These are phyloP conservation scores for Styela plicata DNA, from an alignment of 23 tunicate genomes.

Conservation along the genomic window DNA sequence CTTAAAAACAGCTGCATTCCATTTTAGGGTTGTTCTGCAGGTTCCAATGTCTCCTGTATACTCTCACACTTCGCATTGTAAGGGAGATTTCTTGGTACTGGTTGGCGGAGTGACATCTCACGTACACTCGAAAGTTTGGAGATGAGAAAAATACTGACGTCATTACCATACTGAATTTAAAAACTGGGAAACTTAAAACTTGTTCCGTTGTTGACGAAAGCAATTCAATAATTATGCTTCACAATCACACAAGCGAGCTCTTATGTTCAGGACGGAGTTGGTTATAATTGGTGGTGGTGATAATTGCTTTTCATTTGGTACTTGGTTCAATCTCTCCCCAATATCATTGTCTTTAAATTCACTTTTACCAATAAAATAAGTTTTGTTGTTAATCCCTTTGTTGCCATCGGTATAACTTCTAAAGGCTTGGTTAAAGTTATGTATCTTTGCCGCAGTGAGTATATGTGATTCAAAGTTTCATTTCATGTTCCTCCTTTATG, in stretches of 20 bases:
- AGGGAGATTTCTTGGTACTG: slow-evolving; percentile 24
- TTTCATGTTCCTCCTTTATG: too few species aligned
- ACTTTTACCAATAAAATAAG: too few species aligned
- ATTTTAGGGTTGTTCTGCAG: neutral
- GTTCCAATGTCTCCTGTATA: slow-evolving; percentile 39
- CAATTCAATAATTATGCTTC: slow-evolving; percentile 29
- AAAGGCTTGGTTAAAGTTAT: too few species aligned
- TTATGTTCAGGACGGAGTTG: neutral
- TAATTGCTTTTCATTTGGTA: slow-evolving; percentile 93
- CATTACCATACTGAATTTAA: slow-evolving; percentile 40
- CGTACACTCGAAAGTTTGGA: neutral
- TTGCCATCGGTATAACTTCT: too few species aligned
- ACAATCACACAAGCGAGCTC: slow-evolving; percentile 43
- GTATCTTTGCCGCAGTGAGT: too few species aligned
- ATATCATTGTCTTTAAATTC: too few species aligned
- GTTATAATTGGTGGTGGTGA: slow-evolving; percentile 74
- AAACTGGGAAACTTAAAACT: neutral
- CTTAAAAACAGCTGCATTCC: too few species aligned
- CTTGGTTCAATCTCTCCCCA: slow-evolving; percentile 52
- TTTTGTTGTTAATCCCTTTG: too few species aligned
- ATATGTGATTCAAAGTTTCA: too few species aligned
- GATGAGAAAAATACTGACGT: neutral
- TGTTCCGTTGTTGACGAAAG: neutral
- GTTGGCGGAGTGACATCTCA: slow-evolving; percentile 67
- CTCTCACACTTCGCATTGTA: slow-evolving; percentile 58